These are phyloP conservation scores for Crotalus tigris DNA, from an alignment of 2,113 vertebrate genomes.

Conservation along the genomic window DNA sequence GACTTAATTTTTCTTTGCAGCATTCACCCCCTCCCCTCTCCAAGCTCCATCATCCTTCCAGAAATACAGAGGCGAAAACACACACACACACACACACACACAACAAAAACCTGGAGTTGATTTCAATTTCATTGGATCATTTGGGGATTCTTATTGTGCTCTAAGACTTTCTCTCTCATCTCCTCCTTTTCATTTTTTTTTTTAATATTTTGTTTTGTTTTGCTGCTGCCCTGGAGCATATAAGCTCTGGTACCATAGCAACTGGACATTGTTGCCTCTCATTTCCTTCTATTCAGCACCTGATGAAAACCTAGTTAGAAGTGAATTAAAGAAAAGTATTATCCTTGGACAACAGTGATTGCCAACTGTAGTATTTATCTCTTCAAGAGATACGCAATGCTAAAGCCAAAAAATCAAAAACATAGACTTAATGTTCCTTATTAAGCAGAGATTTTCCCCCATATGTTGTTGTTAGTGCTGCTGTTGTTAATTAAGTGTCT, in stretches of 20 bases:
- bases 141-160: conserved; percentile 43
- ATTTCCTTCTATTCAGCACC: background rate
- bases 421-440: background rate
- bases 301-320: background rate
- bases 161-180: conserved; percentile 21
- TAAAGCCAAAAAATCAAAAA: background rate
- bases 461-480: background rate
- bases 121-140: conserved; percentile 40
- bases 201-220: background rate
- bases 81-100: background rate
- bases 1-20: background rate
- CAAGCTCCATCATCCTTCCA: conserved; percentile 33
- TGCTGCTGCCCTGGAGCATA: conserved; percentile 28
- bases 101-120: conserved; percentile 20
- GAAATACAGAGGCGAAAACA: background rate
- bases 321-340: background rate
- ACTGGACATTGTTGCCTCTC: background rate
- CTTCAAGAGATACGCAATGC: background rate
- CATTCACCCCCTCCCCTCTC: background rate
- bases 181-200: background rate
- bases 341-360: background rate
- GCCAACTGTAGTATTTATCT: background rate
- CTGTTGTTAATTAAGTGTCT: background rate
- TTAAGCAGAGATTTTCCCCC: background rate
- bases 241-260: conserved; percentile 31